Evolutionary conservation across 1,140 invertebrate species (phyloP).

Genomic region (Matsumurasca onukii): DNA sequence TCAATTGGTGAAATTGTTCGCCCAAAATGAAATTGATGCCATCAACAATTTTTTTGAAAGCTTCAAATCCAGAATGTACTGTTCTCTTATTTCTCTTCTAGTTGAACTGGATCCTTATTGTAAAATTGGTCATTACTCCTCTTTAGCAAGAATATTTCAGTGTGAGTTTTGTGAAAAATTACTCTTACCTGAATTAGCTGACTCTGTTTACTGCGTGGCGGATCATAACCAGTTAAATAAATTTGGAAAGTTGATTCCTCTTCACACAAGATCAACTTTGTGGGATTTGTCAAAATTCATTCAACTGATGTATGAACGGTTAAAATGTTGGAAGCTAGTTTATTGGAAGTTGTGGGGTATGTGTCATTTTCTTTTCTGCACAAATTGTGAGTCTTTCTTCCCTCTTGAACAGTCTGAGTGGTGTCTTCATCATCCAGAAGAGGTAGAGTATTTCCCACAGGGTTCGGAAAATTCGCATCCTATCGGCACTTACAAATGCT

Average conservation of each 20-base stretch:
- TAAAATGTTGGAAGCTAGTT: background rate
- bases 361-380: conserved; percentile 3
- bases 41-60: background rate
- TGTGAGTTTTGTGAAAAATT: conserved; percentile 1
- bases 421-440: background rate
- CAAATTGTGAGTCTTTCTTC: background rate
- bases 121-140: background rate
- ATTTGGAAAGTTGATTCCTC: background rate
- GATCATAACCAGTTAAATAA: background rate
- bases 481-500: conserved; percentile 5
- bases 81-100: background rate
- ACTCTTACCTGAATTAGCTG: background rate
- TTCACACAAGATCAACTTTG: background rate
- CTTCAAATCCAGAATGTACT: background rate
- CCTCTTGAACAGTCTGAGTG: conserved; percentile 1
- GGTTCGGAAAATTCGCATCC: background rate
- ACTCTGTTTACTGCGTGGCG: background rate
- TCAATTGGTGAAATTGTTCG: background rate
- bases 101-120: background rate
- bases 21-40: background rate
- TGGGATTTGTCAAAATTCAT: conserved; percentile 2
- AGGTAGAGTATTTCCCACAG: conserved; percentile 17
- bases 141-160: conserved; percentile 2
- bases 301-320: background rate
- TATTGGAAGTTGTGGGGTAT: conserved; percentile 17